Evolutionary conservation across 2,113 vertebrate species (phyloP), one percentile per base, ranked within the genome.

Genomic region (Etheostoma spectabile): DNA sequence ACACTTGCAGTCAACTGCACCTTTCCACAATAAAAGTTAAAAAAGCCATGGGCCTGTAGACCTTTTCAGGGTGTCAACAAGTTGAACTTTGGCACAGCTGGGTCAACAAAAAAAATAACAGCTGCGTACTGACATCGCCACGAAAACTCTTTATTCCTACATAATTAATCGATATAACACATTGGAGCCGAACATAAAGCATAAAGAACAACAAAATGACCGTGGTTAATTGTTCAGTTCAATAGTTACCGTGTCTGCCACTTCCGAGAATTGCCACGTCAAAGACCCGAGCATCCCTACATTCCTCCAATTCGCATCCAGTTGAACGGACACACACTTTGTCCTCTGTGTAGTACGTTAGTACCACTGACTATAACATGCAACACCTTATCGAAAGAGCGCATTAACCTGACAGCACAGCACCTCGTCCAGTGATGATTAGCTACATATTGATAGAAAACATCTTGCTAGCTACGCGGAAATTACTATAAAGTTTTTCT

Each of bases 191-290:
- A 4, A 14, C 2, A 13, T 42, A 73, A 70, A 3, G 2, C 19
- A n/a, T 0, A 6, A 35, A 11, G 2, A 15, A 16, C n/a, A 13
- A n/a, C 1, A 67, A 13, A 13, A 21, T 11, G n/a, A 8, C 5
- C 35, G 6, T 10, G 27, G 19, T 21, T 42, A 3, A 4, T 0
- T 38, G 45, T 21, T 52, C 19, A 14, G 38, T 27, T 64, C 22
- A 51, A 21, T 11, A 51, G 33, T 70, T 60, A 27, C 6, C 21
- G 45, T 18, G 30, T 76, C 15, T 51, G 71, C 46, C 71, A 80
- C 79, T 83, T 80, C 74, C 27, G 75, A 84, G 49, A 61, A 59
- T 27, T 95, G 95, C 95, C 95, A 96, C 95, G 94, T 96, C 95
- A 91, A 95, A 91, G 67, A 90, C 84, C 88, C 11, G 57, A 85